Evolutionary conservation across 2,888 invertebrate species (phyloP), one percentile per base, ranked within the genome.

Genomic region (Oasisia sp.): DNA sequence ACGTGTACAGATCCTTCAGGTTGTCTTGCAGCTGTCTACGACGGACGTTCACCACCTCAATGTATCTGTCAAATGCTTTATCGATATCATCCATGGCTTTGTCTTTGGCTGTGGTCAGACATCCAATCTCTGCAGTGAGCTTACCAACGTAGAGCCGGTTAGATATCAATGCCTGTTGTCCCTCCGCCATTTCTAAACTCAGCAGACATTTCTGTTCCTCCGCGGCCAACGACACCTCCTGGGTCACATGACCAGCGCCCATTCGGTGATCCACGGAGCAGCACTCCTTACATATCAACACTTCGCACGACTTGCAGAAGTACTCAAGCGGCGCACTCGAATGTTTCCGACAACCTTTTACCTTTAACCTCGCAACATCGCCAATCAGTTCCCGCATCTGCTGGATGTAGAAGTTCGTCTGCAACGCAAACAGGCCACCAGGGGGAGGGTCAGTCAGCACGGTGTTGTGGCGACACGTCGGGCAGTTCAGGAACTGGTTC

Each of bases 311-410:
- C 89, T 91, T 92, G 89, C 93, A 93, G 91, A 93, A 93, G 91
- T 92, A 92, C 19, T 58, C 92, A 32, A 93, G 92, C 27, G 92
- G 92, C 27, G 92, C 91, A 32, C 92, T 92, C 19, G 91, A 56
- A 74, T 93, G 93, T 89, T 92, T 93, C 38, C 92, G 74, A 90
- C 93, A 93, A n/a, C 91, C 93, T 92, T 93, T 93, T 9, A 89
- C 90, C 1, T 95, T 95, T 74, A 74, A 74, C 56, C 91, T 58
- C 14, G 74, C 91, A 7, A 93, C 93, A 9, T 94, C 94, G 2
- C 95, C 94, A 92, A 95, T 95, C 91, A 95, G 95, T n/a, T 93
- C 93, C 38, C 91, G 89, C 93, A 93, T 93, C 32, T 93, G 93
- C 44, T 91, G 89, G 1, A 93, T 91, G 89, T 93, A 93, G 90